Conservation (phyloP, 2,888 invertebrate species). For the Girardia tigrina region DNA sequence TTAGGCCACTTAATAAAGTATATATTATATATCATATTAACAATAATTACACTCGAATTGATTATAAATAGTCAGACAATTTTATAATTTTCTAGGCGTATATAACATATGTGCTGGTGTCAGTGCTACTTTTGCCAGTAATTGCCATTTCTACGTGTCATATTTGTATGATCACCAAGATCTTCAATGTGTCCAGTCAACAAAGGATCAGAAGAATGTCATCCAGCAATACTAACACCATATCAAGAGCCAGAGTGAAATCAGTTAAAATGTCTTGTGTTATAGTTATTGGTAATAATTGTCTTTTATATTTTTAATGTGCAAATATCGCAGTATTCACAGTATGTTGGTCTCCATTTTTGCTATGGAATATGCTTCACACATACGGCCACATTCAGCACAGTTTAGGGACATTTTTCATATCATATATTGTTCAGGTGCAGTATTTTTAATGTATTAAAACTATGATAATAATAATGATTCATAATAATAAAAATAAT, state of each 20-base stretch:
- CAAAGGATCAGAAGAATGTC: conserved; percentile 1
- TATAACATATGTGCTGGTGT: conserved; percentile 11
- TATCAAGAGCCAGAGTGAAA: neutral
- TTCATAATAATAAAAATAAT: too few relatives aligned
- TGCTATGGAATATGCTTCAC: conserved; percentile 8
- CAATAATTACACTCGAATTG: too few relatives aligned
- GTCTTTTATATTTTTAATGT: neutral
- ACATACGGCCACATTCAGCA: neutral
- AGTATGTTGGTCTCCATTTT: neutral
- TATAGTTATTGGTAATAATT: neutral
- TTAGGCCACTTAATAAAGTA: too few relatives aligned
- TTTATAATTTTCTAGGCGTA: neutral
- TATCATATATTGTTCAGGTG: neutral
- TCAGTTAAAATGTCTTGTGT: conserved; percentile 1
- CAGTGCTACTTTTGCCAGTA: neutral
- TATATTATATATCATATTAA: too few relatives aligned
- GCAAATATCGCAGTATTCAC: neutral
- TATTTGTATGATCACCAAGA: conserved; percentile 5
- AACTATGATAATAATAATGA: too few relatives aligned
- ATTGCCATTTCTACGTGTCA: neutral
- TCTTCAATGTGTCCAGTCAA: conserved; percentile 6
- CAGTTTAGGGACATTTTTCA: neutral
- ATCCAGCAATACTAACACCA: neutral
- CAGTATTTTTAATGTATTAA: too few relatives aligned
- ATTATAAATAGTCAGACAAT: neutral